Evolutionary conservation across 1,140 invertebrate genomes (phyloP).

Genomic region (Drosophila arizonae): DNA sequence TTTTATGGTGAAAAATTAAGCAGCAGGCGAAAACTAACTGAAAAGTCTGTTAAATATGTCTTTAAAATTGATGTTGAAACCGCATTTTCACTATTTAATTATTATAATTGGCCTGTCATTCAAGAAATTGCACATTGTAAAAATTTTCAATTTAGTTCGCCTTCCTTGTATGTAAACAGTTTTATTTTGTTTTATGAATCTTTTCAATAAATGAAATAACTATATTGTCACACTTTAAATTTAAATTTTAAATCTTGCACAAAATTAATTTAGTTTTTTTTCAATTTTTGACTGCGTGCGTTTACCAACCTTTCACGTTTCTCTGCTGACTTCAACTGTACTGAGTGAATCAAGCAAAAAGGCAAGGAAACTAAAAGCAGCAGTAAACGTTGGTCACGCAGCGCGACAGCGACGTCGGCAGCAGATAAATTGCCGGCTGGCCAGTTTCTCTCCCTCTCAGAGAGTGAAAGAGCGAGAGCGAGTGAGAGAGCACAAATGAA

Average conservation of each 20-base stretch:
- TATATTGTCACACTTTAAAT: constrained; percentile 26
- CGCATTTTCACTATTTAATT: background rate
- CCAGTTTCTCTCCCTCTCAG: constrained; percentile 25
- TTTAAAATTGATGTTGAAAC: background rate
- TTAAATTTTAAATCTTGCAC: constrained; percentile 30
- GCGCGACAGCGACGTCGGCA: constrained; percentile 38
- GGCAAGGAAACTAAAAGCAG: constrained; percentile 43
- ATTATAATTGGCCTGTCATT: background rate
- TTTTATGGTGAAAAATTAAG: constrained; percentile 40
- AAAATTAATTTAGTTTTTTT: constrained; percentile 9
- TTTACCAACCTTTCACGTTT: constrained; percentile 66
- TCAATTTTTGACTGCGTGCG: constrained; percentile 17
- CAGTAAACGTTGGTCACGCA: constrained; percentile 28
- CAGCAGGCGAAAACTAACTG: constrained; percentile 21
- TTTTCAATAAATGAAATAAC: constrained; percentile 20
- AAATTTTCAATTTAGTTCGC: background rate
- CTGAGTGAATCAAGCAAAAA: constrained; percentile 52
- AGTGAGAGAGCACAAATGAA: constrained; percentile 22
- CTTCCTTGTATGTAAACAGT: background rate
- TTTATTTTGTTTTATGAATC: background rate
- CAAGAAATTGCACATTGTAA: constrained; percentile 5
- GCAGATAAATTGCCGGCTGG: constrained; percentile 55
- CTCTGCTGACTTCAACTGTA: constrained; percentile 61
- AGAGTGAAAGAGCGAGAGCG: background rate
- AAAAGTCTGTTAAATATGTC: constrained; percentile 3